phyloP scores from a whole-genome alignment of 2,797 vertebrate species.

The Hippoglossus hippoglossus region DNA sequence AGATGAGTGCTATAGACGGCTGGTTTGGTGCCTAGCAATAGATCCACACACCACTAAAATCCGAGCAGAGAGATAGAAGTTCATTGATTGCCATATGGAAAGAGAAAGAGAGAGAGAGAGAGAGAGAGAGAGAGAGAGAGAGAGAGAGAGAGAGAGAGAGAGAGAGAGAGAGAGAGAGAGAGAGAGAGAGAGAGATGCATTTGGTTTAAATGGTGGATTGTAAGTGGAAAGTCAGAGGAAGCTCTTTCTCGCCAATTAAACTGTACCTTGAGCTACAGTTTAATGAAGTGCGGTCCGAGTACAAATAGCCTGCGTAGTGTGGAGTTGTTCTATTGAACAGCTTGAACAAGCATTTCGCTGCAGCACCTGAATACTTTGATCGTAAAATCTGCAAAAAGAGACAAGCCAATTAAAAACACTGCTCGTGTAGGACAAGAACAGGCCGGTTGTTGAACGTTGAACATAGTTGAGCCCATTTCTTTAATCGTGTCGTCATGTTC shows the following conservation, averaged over 20 bases:
- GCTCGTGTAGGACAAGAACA: neutral
- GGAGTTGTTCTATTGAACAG: slow-evolving; percentile 19
- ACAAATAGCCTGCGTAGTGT: slow-evolving; percentile 8
- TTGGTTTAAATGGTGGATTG: slow-evolving; percentile 26
- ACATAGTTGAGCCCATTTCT: too few relatives aligned
- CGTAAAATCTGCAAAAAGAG: slow-evolving; percentile 38
- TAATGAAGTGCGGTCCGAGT: neutral
- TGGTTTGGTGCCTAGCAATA: slow-evolving; percentile 26
- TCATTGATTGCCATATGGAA: slow-evolving; percentile 24
- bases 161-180: neutral
- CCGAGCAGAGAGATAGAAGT: slow-evolving; percentile 41
- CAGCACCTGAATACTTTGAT: slow-evolving; percentile 45
- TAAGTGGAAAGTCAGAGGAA: slow-evolving; percentile 2
- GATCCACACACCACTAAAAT: slow-evolving; percentile 47
- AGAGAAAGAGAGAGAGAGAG: neutral
- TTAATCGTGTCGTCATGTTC: too few relatives aligned
- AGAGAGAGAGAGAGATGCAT: neutral
- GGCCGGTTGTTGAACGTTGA: neutral
- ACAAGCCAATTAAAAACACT: slow-evolving; percentile 48
- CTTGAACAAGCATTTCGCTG: slow-evolving; percentile 28
- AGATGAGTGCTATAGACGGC: slow-evolving; percentile 28
- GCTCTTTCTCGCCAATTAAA: slow-evolving; percentile 54
- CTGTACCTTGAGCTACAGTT: slow-evolving; percentile 31
- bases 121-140: neutral
- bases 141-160: too few relatives aligned